phyloP scores from a whole-genome alignment of 2,113 vertebrate species.

The Colinus virginianus region DNA sequence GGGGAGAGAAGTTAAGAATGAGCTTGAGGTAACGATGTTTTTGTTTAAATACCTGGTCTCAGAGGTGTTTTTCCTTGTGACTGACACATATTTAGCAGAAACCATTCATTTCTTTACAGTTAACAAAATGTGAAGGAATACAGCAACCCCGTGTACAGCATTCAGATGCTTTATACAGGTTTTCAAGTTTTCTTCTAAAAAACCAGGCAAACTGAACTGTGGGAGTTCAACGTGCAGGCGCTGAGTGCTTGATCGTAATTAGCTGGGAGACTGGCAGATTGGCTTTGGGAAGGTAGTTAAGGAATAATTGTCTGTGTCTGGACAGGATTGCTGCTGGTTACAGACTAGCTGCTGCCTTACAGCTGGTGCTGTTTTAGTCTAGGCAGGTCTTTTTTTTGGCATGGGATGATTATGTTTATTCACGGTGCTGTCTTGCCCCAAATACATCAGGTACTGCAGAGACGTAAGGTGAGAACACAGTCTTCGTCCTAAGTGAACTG shows the following conservation, averaged over 20 bases:
- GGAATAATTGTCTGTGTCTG: conserved; percentile 47
- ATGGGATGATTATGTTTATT: background rate
- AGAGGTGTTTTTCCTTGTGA: background rate
- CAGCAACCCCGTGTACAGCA: background rate
- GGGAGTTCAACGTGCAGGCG: conserved; percentile 12
- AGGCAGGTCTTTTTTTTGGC: background rate
- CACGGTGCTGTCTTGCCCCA: background rate
- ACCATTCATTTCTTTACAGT: background rate
- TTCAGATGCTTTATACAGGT: background rate
- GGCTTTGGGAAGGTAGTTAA: conserved; percentile 36
- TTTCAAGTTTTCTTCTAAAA: background rate
- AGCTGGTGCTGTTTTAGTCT: background rate
- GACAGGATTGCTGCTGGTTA: conserved; percentile 18
- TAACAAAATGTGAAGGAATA: background rate
- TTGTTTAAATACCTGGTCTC: background rate
- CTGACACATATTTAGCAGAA: background rate
- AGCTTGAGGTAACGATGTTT: background rate
- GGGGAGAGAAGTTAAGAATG: background rate
- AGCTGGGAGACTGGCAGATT: conserved; percentile 48
- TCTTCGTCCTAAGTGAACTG: background rate
- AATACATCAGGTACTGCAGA: background rate
- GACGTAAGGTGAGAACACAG: accelerated
- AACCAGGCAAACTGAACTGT: background rate
- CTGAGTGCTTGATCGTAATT: background rate
- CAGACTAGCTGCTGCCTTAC: background rate